phyloP scores from a whole-genome alignment of 1,140 invertebrate species.

The Ceratina japonica region DNA sequence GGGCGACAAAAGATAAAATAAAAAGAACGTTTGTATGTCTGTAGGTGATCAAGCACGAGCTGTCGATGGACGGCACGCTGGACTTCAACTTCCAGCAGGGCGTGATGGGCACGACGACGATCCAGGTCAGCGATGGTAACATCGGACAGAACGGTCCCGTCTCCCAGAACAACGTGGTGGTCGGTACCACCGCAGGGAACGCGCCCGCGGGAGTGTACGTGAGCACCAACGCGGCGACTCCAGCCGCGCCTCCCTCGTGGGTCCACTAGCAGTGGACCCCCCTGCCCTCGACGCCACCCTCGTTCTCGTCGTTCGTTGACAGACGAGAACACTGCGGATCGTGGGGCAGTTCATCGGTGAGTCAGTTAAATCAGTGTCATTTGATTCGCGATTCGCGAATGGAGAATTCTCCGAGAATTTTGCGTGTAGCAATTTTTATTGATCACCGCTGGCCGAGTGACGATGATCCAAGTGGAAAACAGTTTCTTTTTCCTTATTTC shows the following conservation, averaged over 20 bases:
- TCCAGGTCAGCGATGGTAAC: slow-evolving; percentile 67
- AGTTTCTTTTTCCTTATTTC: neutral
- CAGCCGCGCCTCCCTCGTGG: slow-evolving; percentile 83
- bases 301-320: slow-evolving; percentile 59
- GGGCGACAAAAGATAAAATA: neutral
- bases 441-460: too few relatives aligned
- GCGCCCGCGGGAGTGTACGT: slow-evolving; percentile 73
- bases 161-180: slow-evolving; percentile 63
- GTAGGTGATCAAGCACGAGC: slow-evolving; percentile 94
- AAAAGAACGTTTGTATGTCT: slow-evolving; percentile 29
- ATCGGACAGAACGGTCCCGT: slow-evolving; percentile 63
- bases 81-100: slow-evolving; percentile 92
- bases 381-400: neutral
- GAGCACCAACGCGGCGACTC: slow-evolving; percentile 78
- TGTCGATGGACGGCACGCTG: slow-evolving; percentile 93
- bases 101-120: slow-evolving; percentile 68
- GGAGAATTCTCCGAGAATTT: neutral
- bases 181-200: slow-evolving; percentile 57
- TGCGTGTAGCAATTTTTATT: too few relatives aligned
- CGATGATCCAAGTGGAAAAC: neutral
- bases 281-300: slow-evolving; percentile 70
- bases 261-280: slow-evolving; percentile 82
- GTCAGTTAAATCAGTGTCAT: slow-evolving; percentile 43
- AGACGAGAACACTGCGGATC: slow-evolving; percentile 64
- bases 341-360: slow-evolving; percentile 71